phyloP scores from a whole-genome alignment of 53 echinoderm and acorn worm genomes.

The Patiria pectinifera region DNA sequence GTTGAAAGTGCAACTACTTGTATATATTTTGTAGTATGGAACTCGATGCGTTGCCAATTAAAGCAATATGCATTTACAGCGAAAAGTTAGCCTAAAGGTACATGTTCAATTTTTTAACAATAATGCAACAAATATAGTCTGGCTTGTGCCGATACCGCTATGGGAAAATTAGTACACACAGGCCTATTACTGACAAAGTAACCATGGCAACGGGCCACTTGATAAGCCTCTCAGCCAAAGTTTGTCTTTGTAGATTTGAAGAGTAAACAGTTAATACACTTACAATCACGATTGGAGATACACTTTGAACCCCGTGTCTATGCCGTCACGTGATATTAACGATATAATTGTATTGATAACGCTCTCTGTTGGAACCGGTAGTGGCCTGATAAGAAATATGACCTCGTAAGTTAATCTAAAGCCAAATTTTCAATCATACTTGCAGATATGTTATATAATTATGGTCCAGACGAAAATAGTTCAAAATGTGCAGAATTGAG shows the following conservation, averaged over 20 bases:
- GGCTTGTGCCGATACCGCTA: not conserved
- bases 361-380: not conserved
- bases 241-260: not conserved
- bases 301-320: conserved; percentile 4
- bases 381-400: too few species aligned
- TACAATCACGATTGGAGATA: not conserved
- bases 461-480: too few species aligned
- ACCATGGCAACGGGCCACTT: not conserved
- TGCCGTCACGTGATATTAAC: not conserved
- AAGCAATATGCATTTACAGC: too few species aligned
- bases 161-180: not conserved
- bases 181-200: not conserved
- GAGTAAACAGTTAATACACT: not conserved
- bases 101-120: too few species aligned
- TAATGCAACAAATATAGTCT: not conserved
- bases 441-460: too few species aligned
- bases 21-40: too few species aligned
- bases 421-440: too few species aligned
- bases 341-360: not conserved
- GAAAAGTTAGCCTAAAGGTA: too few species aligned
- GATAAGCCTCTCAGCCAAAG: not conserved
- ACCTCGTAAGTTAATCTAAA: too few species aligned
- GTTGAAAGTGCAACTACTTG: too few species aligned
- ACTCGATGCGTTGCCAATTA: too few species aligned
- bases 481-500: too few species aligned